Evolutionary conservation across 2,797 vertebrate species (phyloP).

Genomic region (Choloepus didactylus): DNA sequence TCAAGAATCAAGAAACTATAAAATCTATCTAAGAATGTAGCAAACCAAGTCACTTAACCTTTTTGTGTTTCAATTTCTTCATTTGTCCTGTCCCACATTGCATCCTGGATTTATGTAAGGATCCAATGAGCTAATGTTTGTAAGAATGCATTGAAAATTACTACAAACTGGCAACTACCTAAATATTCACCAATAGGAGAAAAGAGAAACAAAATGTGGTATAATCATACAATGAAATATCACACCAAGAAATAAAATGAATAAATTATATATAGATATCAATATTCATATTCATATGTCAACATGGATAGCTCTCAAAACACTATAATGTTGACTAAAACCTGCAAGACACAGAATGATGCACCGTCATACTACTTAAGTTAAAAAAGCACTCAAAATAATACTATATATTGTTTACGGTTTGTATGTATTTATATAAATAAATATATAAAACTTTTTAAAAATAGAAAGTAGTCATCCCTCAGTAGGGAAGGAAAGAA

Average conservation of each 20-base stretch:
- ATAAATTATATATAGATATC: not conserved
- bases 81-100: not conserved
- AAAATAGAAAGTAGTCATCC: not conserved
- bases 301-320: not conserved
- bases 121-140: not conserved
- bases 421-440: not conserved
- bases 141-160: not conserved
- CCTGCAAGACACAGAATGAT: constrained; percentile 18
- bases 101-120: not conserved
- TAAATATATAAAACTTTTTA: no score
- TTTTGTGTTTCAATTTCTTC: constrained; percentile 9
- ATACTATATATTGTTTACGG: not conserved
- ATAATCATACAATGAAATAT: not conserved
- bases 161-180: not conserved
- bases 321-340: not conserved
- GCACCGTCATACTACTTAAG: not conserved
- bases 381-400: constrained; percentile 21
- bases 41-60: not conserved
- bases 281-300: not conserved
- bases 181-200: not conserved
- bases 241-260: not conserved
- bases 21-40: not conserved
- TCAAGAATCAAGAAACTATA: not conserved
- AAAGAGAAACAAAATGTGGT: not conserved
- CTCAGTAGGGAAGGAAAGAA: constrained; percentile 42